phyloP scores from a whole-genome alignment of 2,888 invertebrate species.

The Lacanobia wlatinum region DNA sequence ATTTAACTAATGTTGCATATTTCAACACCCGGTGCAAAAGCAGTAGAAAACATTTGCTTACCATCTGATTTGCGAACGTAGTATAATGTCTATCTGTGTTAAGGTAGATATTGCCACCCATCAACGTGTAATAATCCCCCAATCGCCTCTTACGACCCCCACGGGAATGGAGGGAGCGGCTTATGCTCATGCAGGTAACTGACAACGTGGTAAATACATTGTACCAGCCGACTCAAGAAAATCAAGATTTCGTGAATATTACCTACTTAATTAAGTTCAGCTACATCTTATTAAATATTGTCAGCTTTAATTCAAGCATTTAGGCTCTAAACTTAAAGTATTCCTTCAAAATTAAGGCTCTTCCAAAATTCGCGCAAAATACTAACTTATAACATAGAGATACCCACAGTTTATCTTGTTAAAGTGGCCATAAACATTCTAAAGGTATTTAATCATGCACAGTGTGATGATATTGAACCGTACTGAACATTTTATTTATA shows the following conservation, averaged over 20 bases:
- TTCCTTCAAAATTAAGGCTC: background rate
- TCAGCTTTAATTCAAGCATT: background rate
- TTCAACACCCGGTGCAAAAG: background rate
- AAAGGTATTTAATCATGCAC: background rate
- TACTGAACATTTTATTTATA: background rate
- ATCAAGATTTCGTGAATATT: conserved; percentile 5
- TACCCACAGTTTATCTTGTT: background rate
- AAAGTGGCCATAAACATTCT: background rate
- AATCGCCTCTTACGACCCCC: conserved; percentile 37
- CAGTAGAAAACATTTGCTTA: conserved; percentile 28
- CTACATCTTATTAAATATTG: background rate
- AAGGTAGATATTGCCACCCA: conserved; percentile 52
- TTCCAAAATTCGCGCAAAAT: background rate
- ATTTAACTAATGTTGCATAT: background rate
- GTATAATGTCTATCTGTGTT: conserved; percentile 35
- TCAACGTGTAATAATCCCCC: conserved; percentile 53
- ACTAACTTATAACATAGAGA: background rate
- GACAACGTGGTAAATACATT: conserved; percentile 20
- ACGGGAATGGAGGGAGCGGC: conserved; percentile 39
- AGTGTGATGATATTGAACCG: background rate
- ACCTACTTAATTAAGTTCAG: background rate
- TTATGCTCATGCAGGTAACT: conserved; percentile 35
- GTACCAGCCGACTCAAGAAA: conserved; percentile 15
- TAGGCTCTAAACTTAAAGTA: background rate
- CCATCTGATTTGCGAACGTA: conserved; percentile 32